Evolutionary conservation across 1,140 invertebrate genomes (phyloP).

Genomic region (Drosophila nigromelanica): DNA sequence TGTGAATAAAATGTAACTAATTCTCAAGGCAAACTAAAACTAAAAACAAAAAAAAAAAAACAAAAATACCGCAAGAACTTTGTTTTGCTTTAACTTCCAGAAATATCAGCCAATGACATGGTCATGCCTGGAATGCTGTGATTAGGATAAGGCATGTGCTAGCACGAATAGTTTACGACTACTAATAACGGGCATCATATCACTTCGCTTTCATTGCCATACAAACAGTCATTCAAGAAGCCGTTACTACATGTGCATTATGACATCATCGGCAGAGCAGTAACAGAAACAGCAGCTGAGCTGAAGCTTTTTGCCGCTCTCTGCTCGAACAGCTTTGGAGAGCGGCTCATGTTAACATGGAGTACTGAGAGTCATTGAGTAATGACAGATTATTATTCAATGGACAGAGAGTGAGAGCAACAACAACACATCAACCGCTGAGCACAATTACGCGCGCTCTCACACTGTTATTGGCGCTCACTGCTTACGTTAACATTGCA

Average conservation of each 20-base stretch:
- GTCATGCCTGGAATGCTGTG: constrained; percentile 31
- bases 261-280: constrained; percentile 37
- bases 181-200: constrained; percentile 22
- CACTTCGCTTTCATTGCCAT: constrained; percentile 38
- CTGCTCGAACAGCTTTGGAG: constrained; percentile 11
- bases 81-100: background rate
- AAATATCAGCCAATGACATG: constrained; percentile 13
- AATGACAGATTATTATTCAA: too few species aligned
- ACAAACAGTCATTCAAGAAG: constrained; percentile 28
- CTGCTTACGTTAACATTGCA: background rate
- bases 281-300: constrained; percentile 30
- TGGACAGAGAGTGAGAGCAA: too few species aligned
- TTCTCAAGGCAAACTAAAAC: constrained; percentile 72
- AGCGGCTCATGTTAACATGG: constrained; percentile 22
- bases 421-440: background rate
- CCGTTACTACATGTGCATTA: constrained; percentile 43
- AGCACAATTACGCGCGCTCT: background rate
- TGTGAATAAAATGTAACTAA: constrained; percentile 82
- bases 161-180: background rate
- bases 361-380: background rate
- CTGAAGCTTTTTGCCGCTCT: constrained; percentile 15
- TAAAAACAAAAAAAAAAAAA: constrained; percentile 24
- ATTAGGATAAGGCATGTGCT: constrained; percentile 42
- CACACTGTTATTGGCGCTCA: constrained; percentile 17
- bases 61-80: constrained; percentile 10